A percentile compares a stretch with the other conserved stretches of the same genome.
Conservation (phyloP, 2,113 vertebrate genomes). For the Muntiacus reevesi region DNA sequence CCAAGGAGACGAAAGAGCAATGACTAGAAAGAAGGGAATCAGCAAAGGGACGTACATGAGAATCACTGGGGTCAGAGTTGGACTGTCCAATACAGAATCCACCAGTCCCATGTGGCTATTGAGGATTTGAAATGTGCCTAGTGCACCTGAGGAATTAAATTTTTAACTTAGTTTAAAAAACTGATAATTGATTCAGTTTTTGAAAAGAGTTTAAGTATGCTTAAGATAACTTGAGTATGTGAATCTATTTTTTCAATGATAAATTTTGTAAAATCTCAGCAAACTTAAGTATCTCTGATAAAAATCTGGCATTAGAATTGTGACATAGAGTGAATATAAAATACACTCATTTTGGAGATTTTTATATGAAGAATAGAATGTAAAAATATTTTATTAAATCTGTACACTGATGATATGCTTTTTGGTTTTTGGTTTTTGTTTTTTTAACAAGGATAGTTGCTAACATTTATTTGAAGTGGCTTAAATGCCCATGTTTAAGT, state of each 20-base stretch:
- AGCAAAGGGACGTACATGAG: not conserved
- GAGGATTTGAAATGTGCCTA: not conserved
- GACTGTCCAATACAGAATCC: not conserved
- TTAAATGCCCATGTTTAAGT: not conserved
- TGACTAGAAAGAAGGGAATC: not conserved
- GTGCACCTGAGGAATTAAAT: not conserved
- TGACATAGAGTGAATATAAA: not conserved
- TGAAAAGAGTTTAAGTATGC: not conserved
- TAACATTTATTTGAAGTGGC: not conserved
- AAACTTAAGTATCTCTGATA: not conserved
- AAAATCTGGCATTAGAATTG: not conserved
- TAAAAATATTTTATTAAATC: not conserved
- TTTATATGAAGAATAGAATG: not conserved
- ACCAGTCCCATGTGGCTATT: not conserved
- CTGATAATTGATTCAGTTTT: not conserved
- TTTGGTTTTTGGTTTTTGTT: fast-evolving
- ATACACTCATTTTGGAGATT: not conserved
- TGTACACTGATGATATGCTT: not conserved
- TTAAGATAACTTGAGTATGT: not conserved
- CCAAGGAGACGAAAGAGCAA: not conserved
- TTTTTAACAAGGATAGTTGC: not conserved
- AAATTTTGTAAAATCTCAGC: not conserved
- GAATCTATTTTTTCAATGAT: not conserved
- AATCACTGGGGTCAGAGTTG: not conserved
- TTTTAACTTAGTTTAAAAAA: not conserved